These are phyloP conservation scores for Heliconius melpomene DNA, from an alignment of 1,140 invertebrate genomes.

Conservation along the genomic window DNA sequence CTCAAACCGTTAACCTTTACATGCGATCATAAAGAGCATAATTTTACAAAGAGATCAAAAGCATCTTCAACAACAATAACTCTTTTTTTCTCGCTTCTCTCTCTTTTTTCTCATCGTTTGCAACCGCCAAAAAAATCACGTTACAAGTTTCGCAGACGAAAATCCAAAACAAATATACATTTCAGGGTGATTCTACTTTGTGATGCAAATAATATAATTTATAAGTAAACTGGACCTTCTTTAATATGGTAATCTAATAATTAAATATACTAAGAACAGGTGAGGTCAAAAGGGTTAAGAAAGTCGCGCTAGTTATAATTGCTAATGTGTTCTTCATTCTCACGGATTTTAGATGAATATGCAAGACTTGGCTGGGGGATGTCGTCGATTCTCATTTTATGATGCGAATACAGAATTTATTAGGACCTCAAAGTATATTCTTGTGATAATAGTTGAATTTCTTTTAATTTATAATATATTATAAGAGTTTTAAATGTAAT, in stretches of 20 bases:
- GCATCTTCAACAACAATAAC: background rate
- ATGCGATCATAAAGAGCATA: background rate
- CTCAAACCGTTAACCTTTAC: background rate
- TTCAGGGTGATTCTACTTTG: constrained; percentile 24
- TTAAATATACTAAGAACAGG: constrained; percentile 58
- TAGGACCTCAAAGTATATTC: background rate
- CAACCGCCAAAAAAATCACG: constrained; percentile 14
- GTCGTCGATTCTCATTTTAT: background rate
- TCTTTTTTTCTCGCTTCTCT: background rate
- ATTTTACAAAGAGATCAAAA: constrained; percentile 2
- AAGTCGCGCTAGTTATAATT: constrained; percentile 46
- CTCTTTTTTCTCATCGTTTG: constrained; percentile 11
- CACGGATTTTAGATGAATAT: constrained; percentile 36
- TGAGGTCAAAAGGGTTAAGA: constrained; percentile 63
- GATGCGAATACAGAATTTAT: background rate
- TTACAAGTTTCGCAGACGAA: constrained; percentile 28
- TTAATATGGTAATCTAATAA: constrained; percentile 43
- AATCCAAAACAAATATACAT: constrained; percentile 22
- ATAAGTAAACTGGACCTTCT: constrained; percentile 48
- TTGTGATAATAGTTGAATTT: no score
- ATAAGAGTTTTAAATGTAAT: no score
- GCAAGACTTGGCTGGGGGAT: background rate
- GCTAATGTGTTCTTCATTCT: constrained; percentile 47
- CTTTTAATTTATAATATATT: no score
- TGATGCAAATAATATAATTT: constrained; percentile 35